Evolutionary conservation across 2,797 vertebrate genomes (phyloP), one percentile per base, ranked within the genome.

Genomic region (Pyrocephalus nanus): DNA sequence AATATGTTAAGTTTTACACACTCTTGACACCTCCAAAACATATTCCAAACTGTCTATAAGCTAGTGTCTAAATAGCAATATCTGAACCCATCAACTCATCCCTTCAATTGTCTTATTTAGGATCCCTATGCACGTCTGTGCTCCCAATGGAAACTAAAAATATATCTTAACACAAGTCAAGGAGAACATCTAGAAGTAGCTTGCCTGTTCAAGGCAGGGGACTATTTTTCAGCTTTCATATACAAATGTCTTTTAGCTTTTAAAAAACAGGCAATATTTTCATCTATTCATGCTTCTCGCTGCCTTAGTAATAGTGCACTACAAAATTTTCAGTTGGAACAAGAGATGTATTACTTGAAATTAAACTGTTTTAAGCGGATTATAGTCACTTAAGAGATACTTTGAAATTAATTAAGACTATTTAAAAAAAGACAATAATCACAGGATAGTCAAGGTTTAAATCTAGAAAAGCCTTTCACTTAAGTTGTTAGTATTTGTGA

Each of bases 401-500:
- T 84, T 25, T 65, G 26, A 87, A 95, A 97, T 80, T 43, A 90
- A 84, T 74, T 53, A 83, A 48, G 57, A 55, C 58, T 85, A 71
- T 73, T 86, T 12, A 3, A 22, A 66, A 79, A 62, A 47, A 40
- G 9, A 50, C 4, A 62, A 88, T 13, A 62, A 78, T 47, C 43
- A 73, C 23, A 57, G 40, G 38, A 90, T 87, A 60, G 66, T 92
- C 18, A 34, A 72, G 66, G 54, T 90, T 95, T 93, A 92, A 93
- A 92, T 61, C 78, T 12, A 86, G 83, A 88, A 95, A 84, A 93
- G 13, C 23, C 61, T 91, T 93, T 95, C 80, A 92, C 65, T 78
- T 84, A 94, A 88, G 72, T 88, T 95, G 91, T 94, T 96, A 91
- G 94, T 76, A 89, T 92, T 91, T 92, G 93, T 87, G 85, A 74